A percentile compares a stretch with the other conserved stretches of the same genome.
Conservation (phyloP, 2,797 vertebrate genomes). For the Phoxinus dragarum region DNA sequence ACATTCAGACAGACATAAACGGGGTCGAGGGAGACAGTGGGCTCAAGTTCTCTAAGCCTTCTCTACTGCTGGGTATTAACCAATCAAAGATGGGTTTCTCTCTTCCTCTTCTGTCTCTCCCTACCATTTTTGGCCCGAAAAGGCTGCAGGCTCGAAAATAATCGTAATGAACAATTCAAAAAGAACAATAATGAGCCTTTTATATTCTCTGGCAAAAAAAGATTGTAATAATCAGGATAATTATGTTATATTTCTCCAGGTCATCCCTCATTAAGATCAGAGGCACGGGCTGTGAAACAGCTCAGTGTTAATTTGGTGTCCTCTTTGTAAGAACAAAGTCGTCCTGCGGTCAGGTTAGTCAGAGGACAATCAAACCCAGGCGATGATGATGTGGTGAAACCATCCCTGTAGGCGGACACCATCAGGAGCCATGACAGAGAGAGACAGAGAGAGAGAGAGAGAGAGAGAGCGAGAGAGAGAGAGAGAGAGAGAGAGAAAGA, state of each 20-base stretch:
- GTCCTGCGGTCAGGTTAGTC: constrained; percentile 69
- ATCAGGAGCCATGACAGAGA: constrained; percentile 59
- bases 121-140: constrained; percentile 61
- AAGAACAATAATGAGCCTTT: constrained; percentile 73
- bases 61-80: constrained; percentile 58
- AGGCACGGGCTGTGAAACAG: constrained; percentile 61
- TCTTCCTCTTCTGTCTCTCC: constrained; percentile 40
- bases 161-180: constrained; percentile 72
- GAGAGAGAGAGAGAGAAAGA: background rate
- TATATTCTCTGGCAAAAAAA: constrained; percentile 70
- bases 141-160: constrained; percentile 69
- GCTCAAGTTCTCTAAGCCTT: constrained; percentile 49
- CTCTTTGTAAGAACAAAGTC: constrained; percentile 71
- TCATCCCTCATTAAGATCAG: constrained; percentile 72
- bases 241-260: constrained; percentile 71
- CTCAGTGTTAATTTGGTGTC: constrained; percentile 68
- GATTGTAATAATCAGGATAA: constrained; percentile 72
- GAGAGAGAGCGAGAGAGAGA: constrained; percentile 8
- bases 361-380: constrained; percentile 68
- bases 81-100: constrained; percentile 53
- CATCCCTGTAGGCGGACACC: constrained; percentile 60
- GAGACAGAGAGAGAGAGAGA: constrained; percentile 57
- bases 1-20: constrained; percentile 45
- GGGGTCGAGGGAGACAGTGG: constrained; percentile 23
- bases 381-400: constrained; percentile 55